A percentile compares a stretch with the other conserved stretches of the same genome.
phyloP scores from a whole-genome alignment of 1,140 invertebrate genomes.

The Dreissena polymorpha region DNA sequence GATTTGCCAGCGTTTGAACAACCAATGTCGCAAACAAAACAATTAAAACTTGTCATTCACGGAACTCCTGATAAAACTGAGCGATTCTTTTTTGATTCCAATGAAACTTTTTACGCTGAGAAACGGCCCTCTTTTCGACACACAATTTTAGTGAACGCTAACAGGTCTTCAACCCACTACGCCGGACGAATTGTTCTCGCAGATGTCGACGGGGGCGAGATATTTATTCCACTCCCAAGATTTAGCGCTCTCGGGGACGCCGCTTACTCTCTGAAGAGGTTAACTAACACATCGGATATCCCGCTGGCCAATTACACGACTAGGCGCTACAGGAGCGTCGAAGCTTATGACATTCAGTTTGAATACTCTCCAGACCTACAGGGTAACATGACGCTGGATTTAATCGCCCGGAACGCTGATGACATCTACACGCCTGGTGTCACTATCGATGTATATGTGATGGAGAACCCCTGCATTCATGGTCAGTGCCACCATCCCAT shows the following conservation, averaged over 20 bases:
- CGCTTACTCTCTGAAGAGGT: neutral
- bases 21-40: constrained; percentile 8
- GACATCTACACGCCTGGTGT: constrained; percentile 16
- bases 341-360: constrained; percentile 4
- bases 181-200: constrained; percentile 25
- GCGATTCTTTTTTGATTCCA: constrained; percentile 4
- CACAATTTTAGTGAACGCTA: constrained; percentile 3
- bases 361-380: neutral
- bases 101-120: constrained; percentile 21
- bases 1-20: constrained; percentile 18
- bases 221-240: neutral
- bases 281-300: neutral
- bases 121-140: constrained; percentile 9
- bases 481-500: constrained; percentile 30
- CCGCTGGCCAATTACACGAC: constrained; percentile 15
- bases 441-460: constrained; percentile 29
- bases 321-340: neutral
- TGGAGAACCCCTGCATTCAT: constrained; percentile 47
- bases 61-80: constrained; percentile 17
- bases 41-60: neutral
- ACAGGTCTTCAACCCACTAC: constrained; percentile 14
- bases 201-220: constrained; percentile 33
- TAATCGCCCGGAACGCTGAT: neutral
- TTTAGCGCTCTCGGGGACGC: constrained; percentile 21
- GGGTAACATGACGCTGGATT: constrained; percentile 25